Evolutionary conservation across 2,797 vertebrate species (phyloP).

Genomic region (Tachyglossus aculeatus): DNA sequence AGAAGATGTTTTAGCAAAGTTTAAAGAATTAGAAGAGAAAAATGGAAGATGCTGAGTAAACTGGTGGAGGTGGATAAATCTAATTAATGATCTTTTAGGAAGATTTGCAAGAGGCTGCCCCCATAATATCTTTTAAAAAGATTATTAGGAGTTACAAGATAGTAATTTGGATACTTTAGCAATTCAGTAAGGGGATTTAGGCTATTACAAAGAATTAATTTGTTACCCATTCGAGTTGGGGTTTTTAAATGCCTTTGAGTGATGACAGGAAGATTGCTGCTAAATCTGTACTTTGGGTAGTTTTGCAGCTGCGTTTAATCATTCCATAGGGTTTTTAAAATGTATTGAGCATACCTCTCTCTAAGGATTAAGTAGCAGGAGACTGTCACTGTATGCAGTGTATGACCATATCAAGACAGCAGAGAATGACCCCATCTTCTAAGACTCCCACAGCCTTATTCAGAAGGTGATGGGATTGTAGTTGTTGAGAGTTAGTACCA

Average conservation of each 20-base stretch:
- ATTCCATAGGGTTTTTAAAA: not conserved
- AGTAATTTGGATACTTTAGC: slow-evolving; percentile 20
- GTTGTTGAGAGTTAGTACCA: no score
- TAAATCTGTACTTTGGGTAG: slow-evolving; percentile 4
- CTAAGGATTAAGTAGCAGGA: slow-evolving; percentile 25
- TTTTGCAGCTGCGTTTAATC: slow-evolving; percentile 28
- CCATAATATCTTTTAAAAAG: not conserved
- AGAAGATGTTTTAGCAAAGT: not conserved
- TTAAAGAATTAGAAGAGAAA: not conserved
- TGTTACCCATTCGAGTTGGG: slow-evolving; percentile 19
- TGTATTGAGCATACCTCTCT: slow-evolving; percentile 11
- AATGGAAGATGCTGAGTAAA: not conserved
- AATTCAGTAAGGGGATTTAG: slow-evolving; percentile 20
- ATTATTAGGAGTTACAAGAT: not conserved
- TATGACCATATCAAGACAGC: no score
- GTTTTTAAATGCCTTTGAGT: slow-evolving; percentile 36
- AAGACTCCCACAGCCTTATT: no score
- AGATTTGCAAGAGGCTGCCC: not conserved
- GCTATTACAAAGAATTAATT: slow-evolving; percentile 34
- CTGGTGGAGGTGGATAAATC: not conserved
- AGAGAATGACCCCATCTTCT: no score
- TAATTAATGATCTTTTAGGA: not conserved
- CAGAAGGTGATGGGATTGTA: no score
- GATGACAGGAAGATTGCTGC: slow-evolving; percentile 17
- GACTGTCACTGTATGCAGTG: not conserved